Evolutionary conservation across 2,888 invertebrate genomes (phyloP), one percentile per base, ranked within the genome.

Genomic region (Lapara coniferarum): DNA sequence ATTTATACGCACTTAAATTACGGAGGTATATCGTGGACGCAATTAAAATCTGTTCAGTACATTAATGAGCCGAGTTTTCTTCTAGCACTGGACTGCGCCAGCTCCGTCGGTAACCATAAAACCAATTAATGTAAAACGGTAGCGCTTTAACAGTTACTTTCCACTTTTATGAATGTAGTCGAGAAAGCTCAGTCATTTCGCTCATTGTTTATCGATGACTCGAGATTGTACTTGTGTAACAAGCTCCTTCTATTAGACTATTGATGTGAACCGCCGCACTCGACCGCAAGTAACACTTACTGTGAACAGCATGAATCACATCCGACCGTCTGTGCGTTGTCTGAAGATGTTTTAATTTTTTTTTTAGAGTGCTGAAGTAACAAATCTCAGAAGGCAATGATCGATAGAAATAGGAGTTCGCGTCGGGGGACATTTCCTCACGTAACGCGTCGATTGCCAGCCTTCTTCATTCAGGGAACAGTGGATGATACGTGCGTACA

Each of bases 111-210:
- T 74, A 77, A 78, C 77, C 78, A 85, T 81, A 84, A 86, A 88
- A 83, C 84, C 85, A 86, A 90, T 89, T 88, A 86, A 86, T 83
- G 77, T 81, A 81, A 87, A 87, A 85, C 82, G 79, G 77, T 77
- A 77, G 75, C 78, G 71, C 75, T 74, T 72, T 73, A 77, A 78
- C 75, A 79, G 78, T 82, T 79, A 83, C 81, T 84, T 80, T 80
- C 75, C 77, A 77, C 77, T 78, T 81, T 78, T 80, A 77, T 77
- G 72, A 78, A 78, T 75, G 77, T 70, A 71, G 66, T 46, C 66
- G 74, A 79, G 79, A 81, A 82, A 84, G 77, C 75, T 72, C 73
- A 63, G 74, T 75, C 74, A 80, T 76, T 80, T 77, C 74, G 74
- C 75, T 80, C 80, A 83, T 82, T 83, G 78, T 82, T 81, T 78